Evolutionary conservation across 2,113 vertebrate genomes (phyloP).

Genomic region (Bubo blakistoni): DNA sequence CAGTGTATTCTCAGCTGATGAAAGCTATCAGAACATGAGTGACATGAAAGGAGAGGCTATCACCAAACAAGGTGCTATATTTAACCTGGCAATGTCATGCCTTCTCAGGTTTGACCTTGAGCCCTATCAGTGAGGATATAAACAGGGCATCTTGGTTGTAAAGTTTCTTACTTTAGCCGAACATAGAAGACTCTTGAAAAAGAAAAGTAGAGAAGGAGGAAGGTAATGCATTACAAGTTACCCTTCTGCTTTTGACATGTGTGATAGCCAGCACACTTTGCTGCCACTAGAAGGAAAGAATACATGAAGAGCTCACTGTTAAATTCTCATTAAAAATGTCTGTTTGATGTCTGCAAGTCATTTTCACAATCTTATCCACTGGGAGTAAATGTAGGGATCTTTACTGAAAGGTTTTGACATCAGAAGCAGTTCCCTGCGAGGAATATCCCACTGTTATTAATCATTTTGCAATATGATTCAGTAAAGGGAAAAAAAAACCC

Average conservation of each 20-base stretch:
- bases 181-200: not conserved
- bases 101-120: slow-evolving; percentile 33
- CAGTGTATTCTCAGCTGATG: not conserved
- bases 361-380: slow-evolving; percentile 6
- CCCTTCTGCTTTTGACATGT: slow-evolving; percentile 11
- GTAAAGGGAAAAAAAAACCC: not conserved
- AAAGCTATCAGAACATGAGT: slow-evolving; percentile 34
- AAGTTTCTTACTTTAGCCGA: not conserved
- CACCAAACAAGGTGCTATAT: slow-evolving; percentile 50
- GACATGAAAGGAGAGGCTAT: slow-evolving; percentile 20
- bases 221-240: not conserved
- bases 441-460: not conserved
- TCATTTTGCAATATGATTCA: not conserved
- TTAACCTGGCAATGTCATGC: slow-evolving; percentile 33
- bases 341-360: slow-evolving; percentile 41
- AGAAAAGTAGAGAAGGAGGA: not conserved
- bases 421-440: not conserved
- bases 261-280: not conserved
- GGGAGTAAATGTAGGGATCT: not conserved
- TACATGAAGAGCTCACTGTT: not conserved
- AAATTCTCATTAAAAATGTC: slow-evolving; percentile 36
- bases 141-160: not conserved
- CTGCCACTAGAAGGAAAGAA: not conserved
- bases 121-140: not conserved
- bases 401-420: not conserved